Evolutionary conservation across 2,113 vertebrate species (phyloP), one percentile per base, ranked within the genome.

Genomic region (Ailuropoda melanoleuca): DNA sequence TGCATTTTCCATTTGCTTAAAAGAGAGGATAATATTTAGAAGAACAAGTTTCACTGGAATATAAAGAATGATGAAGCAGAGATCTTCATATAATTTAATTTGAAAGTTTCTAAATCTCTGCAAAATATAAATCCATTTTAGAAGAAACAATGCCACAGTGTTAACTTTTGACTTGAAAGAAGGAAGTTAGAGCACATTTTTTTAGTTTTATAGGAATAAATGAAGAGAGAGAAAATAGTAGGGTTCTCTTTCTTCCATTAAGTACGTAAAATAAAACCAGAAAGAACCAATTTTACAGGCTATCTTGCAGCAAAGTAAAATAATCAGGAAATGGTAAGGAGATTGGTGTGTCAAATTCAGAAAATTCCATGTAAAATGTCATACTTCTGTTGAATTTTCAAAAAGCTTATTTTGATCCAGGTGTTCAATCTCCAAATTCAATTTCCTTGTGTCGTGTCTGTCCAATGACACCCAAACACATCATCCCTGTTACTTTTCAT

Each of bases 91-190:
- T 23, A 66, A 80, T 72, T 95, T 64, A 83, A 87, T 17, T 75
- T 12, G 68, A 68, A 88, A 88, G 0, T n/a, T 75, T 93, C 53
- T 34, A 93, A 88, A 77, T 31, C 68, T 85, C 84, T 56, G 70
- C 39, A 75, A 96, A 96, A 92, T 80, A 66, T 37, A 55, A 90
- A 74, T 66, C 4, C 15, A 84, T 70, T 90, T 93, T 43, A 64
- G 83, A 64, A 89, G 43, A 93, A 95, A 90, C 13, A 84, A 50
- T 87, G 43, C 17, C 37, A 18, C 77, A 78, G 2, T 31, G 39
- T 39, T n/a, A 70, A 39, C 15, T 50, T 97, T 50, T n/a, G 4
- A 89, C 55, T n/a, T 88, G 3, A 11, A 77, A 62, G 46, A 84
- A 66, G 31, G n/a, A 87, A 97, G 43, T 43, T n/a, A 43, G 7